Conservation (phyloP, 2,113 vertebrate genomes). For the Scatophagus argus region DNA sequence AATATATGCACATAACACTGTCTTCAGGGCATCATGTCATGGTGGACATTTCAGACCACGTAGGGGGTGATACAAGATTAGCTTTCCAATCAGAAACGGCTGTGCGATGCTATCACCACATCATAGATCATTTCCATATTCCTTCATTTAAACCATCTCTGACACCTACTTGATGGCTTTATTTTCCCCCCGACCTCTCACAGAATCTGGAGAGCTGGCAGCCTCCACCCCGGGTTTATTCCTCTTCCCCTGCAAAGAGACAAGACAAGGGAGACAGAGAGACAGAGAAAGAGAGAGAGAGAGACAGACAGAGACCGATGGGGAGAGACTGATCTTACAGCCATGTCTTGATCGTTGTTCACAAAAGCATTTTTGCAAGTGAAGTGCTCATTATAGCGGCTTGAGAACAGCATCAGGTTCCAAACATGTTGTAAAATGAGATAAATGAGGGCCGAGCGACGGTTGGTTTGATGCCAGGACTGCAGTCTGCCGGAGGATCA, state of each 20-base stretch:
- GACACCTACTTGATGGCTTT: constrained; percentile 99
- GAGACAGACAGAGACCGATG: constrained; percentile 42
- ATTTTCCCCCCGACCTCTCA: constrained; percentile 95
- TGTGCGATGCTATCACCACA: constrained; percentile 51
- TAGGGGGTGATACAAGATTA: constrained; percentile 16
- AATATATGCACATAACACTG: background rate
- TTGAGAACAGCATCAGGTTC: constrained; percentile 60
- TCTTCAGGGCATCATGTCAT: constrained; percentile 39
- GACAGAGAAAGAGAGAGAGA: constrained; percentile 43
- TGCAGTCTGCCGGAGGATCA: constrained; percentile 47
- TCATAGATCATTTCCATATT: constrained; percentile 64
- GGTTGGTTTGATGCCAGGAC: constrained; percentile 62
- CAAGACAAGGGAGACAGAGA: constrained; percentile 42
- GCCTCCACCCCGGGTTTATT: constrained; percentile 96
- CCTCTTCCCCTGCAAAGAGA: constrained; percentile 90
- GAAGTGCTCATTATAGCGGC: constrained; percentile 61
- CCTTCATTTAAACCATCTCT: constrained; percentile 43
- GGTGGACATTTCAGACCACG: constrained; percentile 14
- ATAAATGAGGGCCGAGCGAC: constrained; percentile 60
- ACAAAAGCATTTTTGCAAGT: constrained; percentile 56
- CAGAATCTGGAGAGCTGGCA: constrained; percentile 94
- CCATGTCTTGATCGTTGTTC: constrained; percentile 31
- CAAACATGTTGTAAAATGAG: constrained; percentile 60
- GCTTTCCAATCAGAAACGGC: constrained; percentile 49
- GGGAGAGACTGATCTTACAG: constrained; percentile 27